Evolutionary conservation across 2,888 invertebrate species (phyloP).

Genomic region (Lithophane socia): DNA sequence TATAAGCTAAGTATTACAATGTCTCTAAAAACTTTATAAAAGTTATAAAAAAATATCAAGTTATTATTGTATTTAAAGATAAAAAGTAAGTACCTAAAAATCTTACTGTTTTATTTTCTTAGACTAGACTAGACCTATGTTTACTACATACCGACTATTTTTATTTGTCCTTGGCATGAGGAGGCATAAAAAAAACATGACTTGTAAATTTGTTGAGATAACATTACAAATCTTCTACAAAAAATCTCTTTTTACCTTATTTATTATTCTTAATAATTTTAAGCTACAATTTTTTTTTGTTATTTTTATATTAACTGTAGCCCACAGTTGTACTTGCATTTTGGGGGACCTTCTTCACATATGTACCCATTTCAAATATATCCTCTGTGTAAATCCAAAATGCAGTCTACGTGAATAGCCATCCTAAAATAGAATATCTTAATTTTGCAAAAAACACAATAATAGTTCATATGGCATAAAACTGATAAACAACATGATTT

Average conservation of each 20-base stretch:
- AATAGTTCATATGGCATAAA: not conserved
- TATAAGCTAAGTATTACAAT: not conserved
- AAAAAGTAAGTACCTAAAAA: not conserved
- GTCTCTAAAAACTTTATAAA: not conserved
- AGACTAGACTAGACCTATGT: constrained; percentile 1
- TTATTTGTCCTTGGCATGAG: constrained; percentile 21
- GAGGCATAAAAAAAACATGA: not conserved
- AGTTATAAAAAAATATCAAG: not conserved
- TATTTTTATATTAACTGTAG: not conserved
- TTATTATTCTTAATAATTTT: not conserved
- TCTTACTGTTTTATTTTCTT: not conserved
- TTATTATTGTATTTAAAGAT: not conserved
- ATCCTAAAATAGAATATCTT: no score
- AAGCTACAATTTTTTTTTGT: not conserved
- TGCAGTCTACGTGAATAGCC: not conserved
- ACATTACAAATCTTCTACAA: not conserved
- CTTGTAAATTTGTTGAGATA: constrained; percentile 25
- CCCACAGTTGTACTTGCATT: not conserved
- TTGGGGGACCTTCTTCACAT: not conserved
- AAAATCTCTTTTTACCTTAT: not conserved
- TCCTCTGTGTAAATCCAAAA: no score
- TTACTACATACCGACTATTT: constrained; percentile 2
- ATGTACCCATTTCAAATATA: not conserved
- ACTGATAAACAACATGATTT: not conserved
- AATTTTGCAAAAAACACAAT: not conserved